Conservation (phyloP, 1,140 invertebrate species). For the Chrysomallon squamiferum region DNA sequence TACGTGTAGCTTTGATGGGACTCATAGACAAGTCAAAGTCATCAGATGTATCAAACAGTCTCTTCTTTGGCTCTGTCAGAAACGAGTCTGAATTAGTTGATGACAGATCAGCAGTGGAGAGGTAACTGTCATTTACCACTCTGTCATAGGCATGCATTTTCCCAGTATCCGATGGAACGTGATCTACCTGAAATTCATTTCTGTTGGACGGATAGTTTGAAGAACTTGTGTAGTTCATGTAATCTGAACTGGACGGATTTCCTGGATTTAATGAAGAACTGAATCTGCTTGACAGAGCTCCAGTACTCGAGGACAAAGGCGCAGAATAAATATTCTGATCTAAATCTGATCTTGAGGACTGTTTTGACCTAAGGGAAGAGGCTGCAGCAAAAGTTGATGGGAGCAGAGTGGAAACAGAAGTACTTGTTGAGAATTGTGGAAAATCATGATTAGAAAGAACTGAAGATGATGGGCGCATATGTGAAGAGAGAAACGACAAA, state of each 20-base stretch:
- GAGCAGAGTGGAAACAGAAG: too few relatives aligned
- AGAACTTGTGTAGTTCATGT: not conserved
- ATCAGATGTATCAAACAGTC: slow-evolving; percentile 46
- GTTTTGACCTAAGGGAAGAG: too few relatives aligned
- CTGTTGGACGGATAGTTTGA: slow-evolving; percentile 10
- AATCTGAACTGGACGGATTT: slow-evolving; percentile 13
- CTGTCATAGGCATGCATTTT: slow-evolving; percentile 18
- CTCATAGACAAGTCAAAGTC: slow-evolving; percentile 43
- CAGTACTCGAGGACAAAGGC: not conserved
- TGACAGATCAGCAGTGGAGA: slow-evolving; percentile 35
- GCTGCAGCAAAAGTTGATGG: too few relatives aligned
- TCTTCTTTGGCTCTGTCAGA: slow-evolving; percentile 49
- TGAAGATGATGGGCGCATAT: not conserved
- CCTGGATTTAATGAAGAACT: slow-evolving; percentile 6
- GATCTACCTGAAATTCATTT: slow-evolving; percentile 5
- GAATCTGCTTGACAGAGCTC: slow-evolving; percentile 3
- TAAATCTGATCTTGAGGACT: too few relatives aligned
- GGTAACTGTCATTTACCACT: slow-evolving; percentile 38
- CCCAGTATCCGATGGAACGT: slow-evolving; percentile 3
- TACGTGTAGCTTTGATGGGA: slow-evolving; percentile 43
- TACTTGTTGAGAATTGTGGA: too few relatives aligned
- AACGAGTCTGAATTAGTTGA: slow-evolving; percentile 34
- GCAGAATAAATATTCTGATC: too few relatives aligned
- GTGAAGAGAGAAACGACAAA: too few relatives aligned
- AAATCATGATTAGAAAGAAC: not conserved